Evolutionary conservation across 2,888 invertebrate species (phyloP), one percentile per base, ranked within the genome.

Genomic region (Rhaphigaster nebulosa): DNA sequence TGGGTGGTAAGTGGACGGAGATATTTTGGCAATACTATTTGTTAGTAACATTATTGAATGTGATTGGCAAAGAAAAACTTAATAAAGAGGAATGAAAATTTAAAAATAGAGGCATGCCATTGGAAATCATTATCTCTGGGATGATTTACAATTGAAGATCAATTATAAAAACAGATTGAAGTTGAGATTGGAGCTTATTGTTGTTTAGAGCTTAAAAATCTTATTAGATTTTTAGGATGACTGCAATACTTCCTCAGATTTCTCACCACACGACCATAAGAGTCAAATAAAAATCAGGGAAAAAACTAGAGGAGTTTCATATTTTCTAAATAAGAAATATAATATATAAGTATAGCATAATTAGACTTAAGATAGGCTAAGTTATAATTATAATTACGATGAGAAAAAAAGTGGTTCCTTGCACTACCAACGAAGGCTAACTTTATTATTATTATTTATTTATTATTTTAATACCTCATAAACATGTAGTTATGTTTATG

Each of bases 191-290:
- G 65, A 65, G 65, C 29, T 80, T 41, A 41, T 80, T 45, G 26
- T 41, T 80, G 80, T 80, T 41, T 45, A 80, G 41, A 12, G 26
- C 41, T 41, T 80, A 80, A 45, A 80, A 80, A 23, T 80, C 80
- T 18, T 41, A 80, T 80, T 80, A 6, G 41, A 80, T 80, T 80
- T 80, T 65, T 20, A 41, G 80, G 80, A 41, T 80, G 41, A 80
- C 80, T 80, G 80, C 41, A 80, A 80, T 80, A 80, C 80, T 80
- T 80, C 80, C 80, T 80, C 80, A 80, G 26, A 41, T 45, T 80
- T 41, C 6, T 41, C 13, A 26, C 20, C 41, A 6, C 23, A 0
- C 8, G 80, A 80, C 41, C 1, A 12, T 41, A 38, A 38, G 80
- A 26, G 80, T 80, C 41, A 23, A 80, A 41, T 41, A 26, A 41